phyloP scores from a whole-genome alignment of 2,888 invertebrate species.

The Aethes cnicana region DNA sequence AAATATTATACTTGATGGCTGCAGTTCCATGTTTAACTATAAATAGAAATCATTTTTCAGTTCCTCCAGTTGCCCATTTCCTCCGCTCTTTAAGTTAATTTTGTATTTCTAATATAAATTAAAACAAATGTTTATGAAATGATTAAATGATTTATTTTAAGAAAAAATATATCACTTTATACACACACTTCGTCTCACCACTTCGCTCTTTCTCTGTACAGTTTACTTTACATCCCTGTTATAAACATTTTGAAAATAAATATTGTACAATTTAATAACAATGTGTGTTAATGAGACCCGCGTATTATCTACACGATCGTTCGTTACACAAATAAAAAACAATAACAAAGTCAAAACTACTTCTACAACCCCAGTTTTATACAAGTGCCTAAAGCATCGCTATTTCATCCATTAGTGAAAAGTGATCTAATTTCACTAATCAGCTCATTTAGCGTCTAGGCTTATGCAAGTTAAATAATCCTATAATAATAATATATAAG shows the following conservation, averaged over 20 bases:
- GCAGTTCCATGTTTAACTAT: too few species aligned
- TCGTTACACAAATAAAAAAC: background rate
- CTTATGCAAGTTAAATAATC: constrained; percentile 17
- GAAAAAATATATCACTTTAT: constrained; percentile 39
- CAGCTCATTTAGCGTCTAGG: background rate
- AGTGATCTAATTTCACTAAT: background rate
- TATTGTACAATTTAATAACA: constrained; percentile 13
- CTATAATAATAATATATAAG: constrained; percentile 3
- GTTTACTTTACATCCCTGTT: constrained; percentile 25
- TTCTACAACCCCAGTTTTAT: background rate
- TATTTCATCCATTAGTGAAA: constrained; percentile 8
- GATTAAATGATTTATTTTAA: constrained; percentile 43
- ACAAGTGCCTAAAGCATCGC: constrained; percentile 7
- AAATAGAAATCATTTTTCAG: background rate
- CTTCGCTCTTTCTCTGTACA: constrained; percentile 17
- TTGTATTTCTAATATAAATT: constrained; percentile 46
- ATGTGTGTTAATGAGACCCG: constrained; percentile 13
- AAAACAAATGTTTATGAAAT: constrained; percentile 49
- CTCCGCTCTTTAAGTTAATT: constrained; percentile 43
- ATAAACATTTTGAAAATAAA: constrained; percentile 23
- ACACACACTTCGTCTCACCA: constrained; percentile 18
- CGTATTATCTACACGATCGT: constrained; percentile 2
- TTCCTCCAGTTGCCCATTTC: background rate
- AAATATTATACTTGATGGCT: too few species aligned
- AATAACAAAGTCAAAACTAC: background rate